Evolutionary conservation across 2,888 invertebrate species (phyloP), one percentile per base, ranked within the genome.

Genomic region (Xestia c-nigrum): DNA sequence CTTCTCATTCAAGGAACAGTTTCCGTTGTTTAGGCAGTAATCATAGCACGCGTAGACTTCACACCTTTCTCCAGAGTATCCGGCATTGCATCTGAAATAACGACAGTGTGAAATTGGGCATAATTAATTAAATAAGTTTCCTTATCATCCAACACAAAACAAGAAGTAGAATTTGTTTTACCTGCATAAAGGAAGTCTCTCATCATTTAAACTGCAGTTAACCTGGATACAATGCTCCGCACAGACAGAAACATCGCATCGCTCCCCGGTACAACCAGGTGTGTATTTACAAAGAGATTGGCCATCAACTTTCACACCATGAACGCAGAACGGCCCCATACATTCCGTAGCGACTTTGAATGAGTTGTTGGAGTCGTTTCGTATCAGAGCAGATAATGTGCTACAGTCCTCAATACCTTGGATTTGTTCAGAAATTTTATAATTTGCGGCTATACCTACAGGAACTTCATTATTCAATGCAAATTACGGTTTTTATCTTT

Each of bases 151-250:
- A 12, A 55, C 12, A 47, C 19, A 9, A 19, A 16, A 31, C n/a
- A n/a, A n/a, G n/a, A n/a, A n/a, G n/a, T n/a, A n/a, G n/a, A n/a
- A n/a, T n/a, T n/a, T n/a, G n/a, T n/a, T 55, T 55, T 47, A 74
- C 73, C 73, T 94, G 95, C 96, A 96, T 52, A 82, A 89, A 2
- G 96, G 94, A 92, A 3, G 74, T 16, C 95, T 95, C 12, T 91
- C 90, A 12, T 81, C 70, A 16, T 90, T 90, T 6, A 94, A 74
- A 52, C 93, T 93, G 87, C 98, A 98, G 52, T 96, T 96, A 19
- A 98, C 98, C 81, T 97, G 96, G 3, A 98, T 90, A 91, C 98
- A 98, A 91, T 97, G 98, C 90, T 98, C 98, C 87, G 97, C 97
- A 89, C 98, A 98, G 38, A 97, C 19, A 10, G 38, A 57, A 57